Conservation (phyloP, 1,140 invertebrate species). For the Trichogramma pretiosum region DNA sequence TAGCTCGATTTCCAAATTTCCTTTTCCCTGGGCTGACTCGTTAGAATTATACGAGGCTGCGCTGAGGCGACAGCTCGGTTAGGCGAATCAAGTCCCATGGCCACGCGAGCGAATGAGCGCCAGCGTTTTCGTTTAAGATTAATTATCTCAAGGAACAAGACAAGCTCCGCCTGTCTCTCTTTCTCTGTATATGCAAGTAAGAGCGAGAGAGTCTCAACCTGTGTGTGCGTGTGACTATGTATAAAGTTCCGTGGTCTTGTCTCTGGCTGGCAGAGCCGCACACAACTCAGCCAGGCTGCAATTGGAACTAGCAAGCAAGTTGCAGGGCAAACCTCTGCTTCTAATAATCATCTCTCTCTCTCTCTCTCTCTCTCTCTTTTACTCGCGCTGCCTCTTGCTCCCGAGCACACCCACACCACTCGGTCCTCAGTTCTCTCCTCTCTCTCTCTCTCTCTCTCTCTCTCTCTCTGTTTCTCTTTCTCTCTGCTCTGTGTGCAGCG, state of each 20-base stretch:
- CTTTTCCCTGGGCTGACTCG: no score
- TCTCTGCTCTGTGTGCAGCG: not conserved
- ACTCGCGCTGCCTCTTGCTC: constrained; percentile 9
- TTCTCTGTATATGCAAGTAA: not conserved
- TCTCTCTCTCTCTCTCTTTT: constrained; percentile 1
- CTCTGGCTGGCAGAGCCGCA: no score
- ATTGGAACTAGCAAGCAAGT: constrained; percentile 25
- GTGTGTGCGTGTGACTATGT: no score
- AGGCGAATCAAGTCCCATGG: constrained; percentile 8
- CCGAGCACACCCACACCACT: not conserved
- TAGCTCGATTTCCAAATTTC: no score
- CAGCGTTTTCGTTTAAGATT: constrained; percentile 36
- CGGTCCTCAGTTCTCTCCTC: no score
- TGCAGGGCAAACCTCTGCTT: constrained; percentile 31
- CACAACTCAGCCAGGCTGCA: not conserved
- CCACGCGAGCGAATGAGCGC: not conserved
- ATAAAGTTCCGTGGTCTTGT: no score
- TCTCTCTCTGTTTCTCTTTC: not conserved
- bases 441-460: not conserved
- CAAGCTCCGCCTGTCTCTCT: constrained; percentile 10
- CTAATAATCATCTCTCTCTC: constrained; percentile 29
- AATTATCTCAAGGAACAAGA: constrained; percentile 36
- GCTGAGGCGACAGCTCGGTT: constrained; percentile 5
- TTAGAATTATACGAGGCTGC: not conserved
- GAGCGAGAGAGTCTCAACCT: constrained; percentile 2